Evolutionary conservation across 2,888 invertebrate genomes (phyloP).

Genomic region (Lasioglossum leucozonium): DNA sequence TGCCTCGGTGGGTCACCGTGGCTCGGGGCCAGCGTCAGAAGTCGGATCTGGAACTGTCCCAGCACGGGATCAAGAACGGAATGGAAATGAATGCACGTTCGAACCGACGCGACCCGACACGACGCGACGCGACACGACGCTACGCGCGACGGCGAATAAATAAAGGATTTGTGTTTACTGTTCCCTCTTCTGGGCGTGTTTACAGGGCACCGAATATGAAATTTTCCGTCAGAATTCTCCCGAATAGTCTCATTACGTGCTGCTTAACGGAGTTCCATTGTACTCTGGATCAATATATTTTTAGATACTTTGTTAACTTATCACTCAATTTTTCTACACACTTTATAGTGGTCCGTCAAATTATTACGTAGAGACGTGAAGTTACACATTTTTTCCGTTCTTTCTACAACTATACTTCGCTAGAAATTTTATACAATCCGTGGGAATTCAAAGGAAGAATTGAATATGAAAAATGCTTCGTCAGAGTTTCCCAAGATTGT

Average conservation of each 20-base stretch:
- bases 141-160: slow-evolving; percentile 42
- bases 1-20: slow-evolving; percentile 58
- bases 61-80: slow-evolving; percentile 55
- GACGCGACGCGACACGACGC: too few species aligned
- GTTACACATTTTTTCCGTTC: too few species aligned
- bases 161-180: slow-evolving; percentile 57
- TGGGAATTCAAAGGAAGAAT: neutral
- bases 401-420: too few species aligned
- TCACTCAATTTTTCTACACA: neutral
- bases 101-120: slow-evolving; percentile 4
- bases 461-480: neutral
- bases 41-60: slow-evolving; percentile 63
- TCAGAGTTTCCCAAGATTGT: too few species aligned
- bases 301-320: neutral
- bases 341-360: neutral
- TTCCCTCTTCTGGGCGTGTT: slow-evolving; percentile 23
- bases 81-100: slow-evolving; percentile 60
- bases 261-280: neutral
- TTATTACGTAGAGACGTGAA: too few species aligned
- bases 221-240: slow-evolving; percentile 42
- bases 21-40: slow-evolving; percentile 61
- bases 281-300: neutral
- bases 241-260: slow-evolving; percentile 30
- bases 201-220: slow-evolving; percentile 11
- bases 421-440: too few species aligned